A percentile compares a stretch with the other conserved stretches of the same genome.
Evolutionary conservation across 2,797 vertebrate genomes (phyloP).

Genomic region (Pristis pectinata): DNA sequence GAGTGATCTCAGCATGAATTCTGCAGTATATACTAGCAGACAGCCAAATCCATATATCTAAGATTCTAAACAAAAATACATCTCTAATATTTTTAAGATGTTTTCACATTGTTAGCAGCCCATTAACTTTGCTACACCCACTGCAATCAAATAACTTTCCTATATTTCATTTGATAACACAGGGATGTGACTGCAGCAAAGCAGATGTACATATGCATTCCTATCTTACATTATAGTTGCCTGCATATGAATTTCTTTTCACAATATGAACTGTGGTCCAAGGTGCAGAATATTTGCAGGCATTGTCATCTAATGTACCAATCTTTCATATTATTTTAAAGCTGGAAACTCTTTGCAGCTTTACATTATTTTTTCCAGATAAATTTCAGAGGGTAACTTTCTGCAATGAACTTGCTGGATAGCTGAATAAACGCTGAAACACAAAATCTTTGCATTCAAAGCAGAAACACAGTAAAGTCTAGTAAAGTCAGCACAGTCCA

Average conservation of each 20-base stretch:
- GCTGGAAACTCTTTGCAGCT: background rate
- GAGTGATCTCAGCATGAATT: background rate
- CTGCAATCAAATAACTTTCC: background rate
- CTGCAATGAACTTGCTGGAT: background rate
- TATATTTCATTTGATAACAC: background rate
- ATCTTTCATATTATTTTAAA: background rate
- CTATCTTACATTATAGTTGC: conserved; percentile 7
- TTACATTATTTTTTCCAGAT: background rate
- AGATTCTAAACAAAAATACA: conserved; percentile 7
- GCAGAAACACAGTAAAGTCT: background rate
- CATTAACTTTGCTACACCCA: background rate
- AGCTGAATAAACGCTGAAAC: background rate
- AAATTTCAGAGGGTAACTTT: background rate
- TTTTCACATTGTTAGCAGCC: background rate
- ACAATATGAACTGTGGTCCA: background rate
- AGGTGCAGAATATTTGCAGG: background rate
- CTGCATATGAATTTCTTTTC: background rate
- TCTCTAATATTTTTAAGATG: conserved; percentile 3
- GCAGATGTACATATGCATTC: background rate
- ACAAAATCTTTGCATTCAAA: background rate
- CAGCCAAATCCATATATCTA: background rate
- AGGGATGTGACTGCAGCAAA: background rate
- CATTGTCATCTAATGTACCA: background rate
- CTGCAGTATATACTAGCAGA: background rate
- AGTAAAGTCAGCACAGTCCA: background rate